Percentiles rank a stretch among this genome's conserved stretches.
These are phyloP conservation scores for Gisinianus flammeolus DNA, from an alignment of 2,888 invertebrate species.

Conservation along the genomic window DNA sequence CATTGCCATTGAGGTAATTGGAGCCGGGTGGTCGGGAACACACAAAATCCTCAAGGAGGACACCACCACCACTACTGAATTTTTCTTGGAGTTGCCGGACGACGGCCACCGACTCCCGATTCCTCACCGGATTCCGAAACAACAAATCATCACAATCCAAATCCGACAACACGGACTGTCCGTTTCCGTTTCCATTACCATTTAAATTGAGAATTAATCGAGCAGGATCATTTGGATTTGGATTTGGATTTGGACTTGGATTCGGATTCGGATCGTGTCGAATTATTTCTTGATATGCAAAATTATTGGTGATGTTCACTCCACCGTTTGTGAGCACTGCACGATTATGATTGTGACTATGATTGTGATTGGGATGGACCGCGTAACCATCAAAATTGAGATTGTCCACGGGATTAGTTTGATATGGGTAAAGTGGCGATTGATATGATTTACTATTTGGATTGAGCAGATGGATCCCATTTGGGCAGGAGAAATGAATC, in stretches of 20 bases:
- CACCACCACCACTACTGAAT: neutral
- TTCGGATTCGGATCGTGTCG: neutral
- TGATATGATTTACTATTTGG: neutral
- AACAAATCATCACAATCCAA: too few relatives aligned
- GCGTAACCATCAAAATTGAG: too few relatives aligned
- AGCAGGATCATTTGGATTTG: neutral
- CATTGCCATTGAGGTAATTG: neutral
- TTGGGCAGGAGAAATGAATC: too few relatives aligned
- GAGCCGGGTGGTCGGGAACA: neutral
- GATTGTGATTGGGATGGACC: neutral
- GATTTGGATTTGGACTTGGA: neutral
- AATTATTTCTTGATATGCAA: neutral
- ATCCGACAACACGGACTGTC: too few relatives aligned
- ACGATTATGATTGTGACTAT: neutral
- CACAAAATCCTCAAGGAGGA: neutral
- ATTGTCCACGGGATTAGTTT: neutral
- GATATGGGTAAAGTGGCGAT: neutral
- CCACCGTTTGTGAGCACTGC: neutral
- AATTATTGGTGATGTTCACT: conserved; percentile 9
- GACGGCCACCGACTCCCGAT: neutral
- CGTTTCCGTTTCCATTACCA: neutral
- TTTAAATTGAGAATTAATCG: neutral
- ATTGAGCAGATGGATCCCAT: too few relatives aligned
- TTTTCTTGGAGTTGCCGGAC: conserved; percentile 33
- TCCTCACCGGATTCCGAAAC: too few relatives aligned